Conservation (phyloP, 1,140 invertebrate species). For the Dolichoris vasculosae region DNA sequence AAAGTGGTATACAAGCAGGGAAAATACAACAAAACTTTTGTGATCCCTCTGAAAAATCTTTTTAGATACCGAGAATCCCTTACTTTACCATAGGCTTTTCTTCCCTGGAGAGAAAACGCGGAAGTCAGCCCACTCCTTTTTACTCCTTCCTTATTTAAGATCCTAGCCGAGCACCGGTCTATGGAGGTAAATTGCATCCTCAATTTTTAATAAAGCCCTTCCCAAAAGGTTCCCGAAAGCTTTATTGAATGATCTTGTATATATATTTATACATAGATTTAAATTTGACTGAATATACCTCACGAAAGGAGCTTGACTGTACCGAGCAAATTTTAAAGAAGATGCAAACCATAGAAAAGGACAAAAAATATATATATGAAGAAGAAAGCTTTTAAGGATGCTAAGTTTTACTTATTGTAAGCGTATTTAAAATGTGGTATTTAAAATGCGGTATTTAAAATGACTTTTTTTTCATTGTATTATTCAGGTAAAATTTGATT, state of each 20-base stretch:
- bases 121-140: conserved; percentile 43
- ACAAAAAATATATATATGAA: neutral
- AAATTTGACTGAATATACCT: conserved; percentile 53
- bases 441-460: neutral
- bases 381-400: neutral
- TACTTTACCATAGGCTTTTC: neutral
- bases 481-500: neutral
- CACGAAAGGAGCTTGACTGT: neutral
- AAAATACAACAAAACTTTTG: conserved; percentile 53
- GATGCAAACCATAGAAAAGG: neutral
- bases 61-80: neutral
- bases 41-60: conserved; percentile 33
- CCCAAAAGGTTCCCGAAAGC: conserved; percentile 51
- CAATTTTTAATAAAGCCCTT: conserved; percentile 67
- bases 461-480: neutral
- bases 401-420: conserved; percentile 16
- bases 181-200: conserved; percentile 66
- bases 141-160: conserved; percentile 63
- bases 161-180: conserved; percentile 49
- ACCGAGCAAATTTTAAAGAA: neutral
- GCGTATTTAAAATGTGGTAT: conserved; percentile 1
- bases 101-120: neutral
- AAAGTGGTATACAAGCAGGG: neutral
- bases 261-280: conserved; percentile 52
- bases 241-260: conserved; percentile 57